phyloP scores from a whole-genome alignment of 2,113 vertebrate species.

The Larimichthys polyactis region DNA sequence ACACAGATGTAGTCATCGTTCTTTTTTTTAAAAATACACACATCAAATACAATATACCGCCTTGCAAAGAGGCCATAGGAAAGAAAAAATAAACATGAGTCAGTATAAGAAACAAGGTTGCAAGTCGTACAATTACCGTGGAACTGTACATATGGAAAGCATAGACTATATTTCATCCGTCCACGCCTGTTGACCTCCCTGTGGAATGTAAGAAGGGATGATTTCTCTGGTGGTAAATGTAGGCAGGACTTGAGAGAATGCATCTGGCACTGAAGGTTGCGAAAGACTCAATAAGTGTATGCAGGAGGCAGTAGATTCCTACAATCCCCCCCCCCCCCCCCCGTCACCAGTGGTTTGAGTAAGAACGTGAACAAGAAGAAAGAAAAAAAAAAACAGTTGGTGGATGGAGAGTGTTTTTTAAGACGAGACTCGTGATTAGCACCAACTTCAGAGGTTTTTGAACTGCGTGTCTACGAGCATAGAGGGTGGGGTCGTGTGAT shows the following conservation, averaged over 20 bases:
- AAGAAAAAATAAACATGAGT: constrained; percentile 47
- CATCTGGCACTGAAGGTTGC: constrained; percentile 68
- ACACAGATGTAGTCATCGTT: constrained; percentile 71
- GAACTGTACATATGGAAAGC: constrained; percentile 65
- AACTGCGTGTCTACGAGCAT: constrained; percentile 46
- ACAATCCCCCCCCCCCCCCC: constrained; percentile 31
- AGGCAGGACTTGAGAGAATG: constrained; percentile 67
- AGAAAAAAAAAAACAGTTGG: constrained; percentile 21
- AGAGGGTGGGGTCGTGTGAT: background rate
- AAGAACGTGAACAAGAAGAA: constrained; percentile 10
- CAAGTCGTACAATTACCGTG: constrained; percentile 61
- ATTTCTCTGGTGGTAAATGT: constrained; percentile 45
- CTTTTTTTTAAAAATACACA: constrained; percentile 65
- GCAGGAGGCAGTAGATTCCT: constrained; percentile 51
- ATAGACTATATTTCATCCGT: constrained; percentile 49
- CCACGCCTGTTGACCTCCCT: constrained; percentile 59
- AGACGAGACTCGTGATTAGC: constrained; percentile 66
- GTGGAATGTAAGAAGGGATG: constrained; percentile 65
- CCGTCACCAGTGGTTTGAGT: constrained; percentile 10
- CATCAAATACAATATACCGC: constrained; percentile 69
- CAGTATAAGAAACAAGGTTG: constrained; percentile 46
- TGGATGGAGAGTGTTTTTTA: constrained; percentile 17
- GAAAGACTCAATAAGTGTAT: constrained; percentile 43
- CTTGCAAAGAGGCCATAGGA: constrained; percentile 62
- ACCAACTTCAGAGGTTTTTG: constrained; percentile 65